Evolutionary conservation across 2,888 invertebrate species (phyloP).

Genomic region (Linyphia triangularis): DNA sequence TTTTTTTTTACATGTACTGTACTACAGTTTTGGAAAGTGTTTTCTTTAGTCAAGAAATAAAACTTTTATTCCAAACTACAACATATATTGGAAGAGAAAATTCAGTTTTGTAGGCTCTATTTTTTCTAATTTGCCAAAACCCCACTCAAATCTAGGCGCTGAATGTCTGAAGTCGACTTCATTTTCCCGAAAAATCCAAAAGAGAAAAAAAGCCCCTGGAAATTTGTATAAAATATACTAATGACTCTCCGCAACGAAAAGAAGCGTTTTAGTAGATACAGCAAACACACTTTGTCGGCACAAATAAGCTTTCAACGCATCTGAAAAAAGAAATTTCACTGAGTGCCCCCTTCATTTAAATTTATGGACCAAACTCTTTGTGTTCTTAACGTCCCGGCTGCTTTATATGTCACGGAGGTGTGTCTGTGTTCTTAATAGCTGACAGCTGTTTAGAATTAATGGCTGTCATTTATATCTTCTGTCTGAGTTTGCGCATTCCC

Average conservation of each 20-base stretch:
- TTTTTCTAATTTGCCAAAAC: too few species aligned
- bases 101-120: too few species aligned
- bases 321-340: slow-evolving; percentile 27
- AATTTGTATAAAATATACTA: too few species aligned
- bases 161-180: too few species aligned
- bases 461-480: slow-evolving; percentile 70
- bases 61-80: too few species aligned
- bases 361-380: slow-evolving; percentile 72
- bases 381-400: slow-evolving; percentile 68
- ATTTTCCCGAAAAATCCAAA: too few species aligned
- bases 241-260: neutral
- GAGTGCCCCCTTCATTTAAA: slow-evolving; percentile 69
- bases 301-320: slow-evolving; percentile 60
- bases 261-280: slow-evolving; percentile 36
- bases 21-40: too few species aligned
- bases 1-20: too few species aligned
- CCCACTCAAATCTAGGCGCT: too few species aligned
- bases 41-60: too few species aligned
- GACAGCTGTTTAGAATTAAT: slow-evolving; percentile 73
- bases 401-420: slow-evolving; percentile 74
- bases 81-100: too few species aligned
- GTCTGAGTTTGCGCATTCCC: slow-evolving; percentile 71
- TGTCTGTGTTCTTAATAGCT: slow-evolving; percentile 74
- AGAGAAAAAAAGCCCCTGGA: too few species aligned
- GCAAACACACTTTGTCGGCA: slow-evolving; percentile 59